These are phyloP conservation scores for Rhipidura dahli DNA, from an alignment of 2,113 vertebrate species.

Conservation along the genomic window DNA sequence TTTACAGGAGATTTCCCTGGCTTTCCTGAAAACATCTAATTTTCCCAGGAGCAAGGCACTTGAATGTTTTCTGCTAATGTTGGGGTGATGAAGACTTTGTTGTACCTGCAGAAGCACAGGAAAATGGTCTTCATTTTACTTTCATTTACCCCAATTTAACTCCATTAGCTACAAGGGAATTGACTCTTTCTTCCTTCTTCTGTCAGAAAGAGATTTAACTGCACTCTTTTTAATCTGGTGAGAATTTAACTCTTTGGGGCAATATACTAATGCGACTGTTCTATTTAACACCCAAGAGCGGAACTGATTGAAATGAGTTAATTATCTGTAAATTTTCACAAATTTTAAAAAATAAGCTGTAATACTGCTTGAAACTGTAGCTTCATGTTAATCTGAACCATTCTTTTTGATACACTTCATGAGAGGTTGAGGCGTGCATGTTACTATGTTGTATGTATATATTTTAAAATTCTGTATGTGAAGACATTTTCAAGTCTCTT, in stretches of 20 bases:
- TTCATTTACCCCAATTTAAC: not conserved
- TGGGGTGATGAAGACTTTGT: not conserved
- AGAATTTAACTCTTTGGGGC: not conserved
- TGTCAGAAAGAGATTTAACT: not conserved
- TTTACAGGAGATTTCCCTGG: not conserved
- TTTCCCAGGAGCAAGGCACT: not conserved
- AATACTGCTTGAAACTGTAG: not conserved
- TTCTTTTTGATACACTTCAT: not conserved
- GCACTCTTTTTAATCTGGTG: not conserved
- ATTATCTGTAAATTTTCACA: not conserved
- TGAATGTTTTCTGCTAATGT: not conserved
- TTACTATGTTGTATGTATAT: not conserved
- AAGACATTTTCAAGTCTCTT: not conserved
- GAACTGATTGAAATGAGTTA: not conserved
- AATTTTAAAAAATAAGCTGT: not conserved
- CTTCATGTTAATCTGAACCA: not conserved
- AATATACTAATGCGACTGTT: not conserved
- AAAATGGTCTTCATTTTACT: not conserved
- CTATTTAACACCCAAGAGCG: not conserved
- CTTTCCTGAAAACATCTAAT: not conserved
- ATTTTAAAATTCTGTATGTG: not conserved
- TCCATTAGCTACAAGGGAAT: not conserved
- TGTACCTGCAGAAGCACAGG: not conserved
- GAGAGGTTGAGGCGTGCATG: rapidly evolving
- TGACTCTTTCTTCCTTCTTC: not conserved